Evolutionary conservation across 2,888 invertebrate genomes (phyloP).

Genomic region (Macaria notata): DNA sequence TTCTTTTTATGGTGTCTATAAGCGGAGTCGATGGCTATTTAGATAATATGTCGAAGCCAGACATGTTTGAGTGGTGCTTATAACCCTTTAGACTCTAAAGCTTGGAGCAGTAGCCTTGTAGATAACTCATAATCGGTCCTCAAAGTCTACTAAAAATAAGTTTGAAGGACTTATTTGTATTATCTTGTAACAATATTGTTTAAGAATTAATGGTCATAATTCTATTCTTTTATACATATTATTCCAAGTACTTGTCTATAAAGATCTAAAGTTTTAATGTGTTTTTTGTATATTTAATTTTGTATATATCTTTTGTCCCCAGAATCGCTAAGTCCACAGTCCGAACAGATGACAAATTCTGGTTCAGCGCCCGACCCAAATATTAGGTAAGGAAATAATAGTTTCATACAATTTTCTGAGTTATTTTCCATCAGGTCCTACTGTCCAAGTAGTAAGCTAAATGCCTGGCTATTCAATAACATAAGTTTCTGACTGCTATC

Average conservation of each 20-base stretch:
- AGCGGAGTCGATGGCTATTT: constrained; percentile 61
- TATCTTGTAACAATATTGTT: too few relatives aligned
- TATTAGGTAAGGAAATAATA: constrained; percentile 56
- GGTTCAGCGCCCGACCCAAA: constrained; percentile 71
- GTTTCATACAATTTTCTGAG: background rate
- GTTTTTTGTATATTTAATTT: constrained; percentile 1
- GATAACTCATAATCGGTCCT: constrained; percentile 63
- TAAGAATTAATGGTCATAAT: too few relatives aligned
- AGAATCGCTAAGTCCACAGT: constrained; percentile 76
- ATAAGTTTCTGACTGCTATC: too few relatives aligned
- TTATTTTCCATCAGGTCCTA: constrained; percentile 7
- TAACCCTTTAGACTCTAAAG: constrained; percentile 58
- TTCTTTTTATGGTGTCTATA: constrained; percentile 29
- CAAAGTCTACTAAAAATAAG: constrained; percentile 34
- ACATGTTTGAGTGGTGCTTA: constrained; percentile 51
- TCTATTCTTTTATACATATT: too few relatives aligned
- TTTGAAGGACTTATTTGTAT: background rate
- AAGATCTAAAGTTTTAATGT: background rate
- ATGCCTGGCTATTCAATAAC: too few relatives aligned
- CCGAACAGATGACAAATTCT: constrained; percentile 70
- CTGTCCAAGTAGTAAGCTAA: too few relatives aligned
- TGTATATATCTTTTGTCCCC: constrained; percentile 50
- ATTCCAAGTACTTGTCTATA: too few relatives aligned
- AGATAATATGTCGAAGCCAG: constrained; percentile 53
- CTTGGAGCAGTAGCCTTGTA: constrained; percentile 42